Evolutionary conservation across 2,797 vertebrate genomes (phyloP).

Genomic region (Natrix natrix): DNA sequence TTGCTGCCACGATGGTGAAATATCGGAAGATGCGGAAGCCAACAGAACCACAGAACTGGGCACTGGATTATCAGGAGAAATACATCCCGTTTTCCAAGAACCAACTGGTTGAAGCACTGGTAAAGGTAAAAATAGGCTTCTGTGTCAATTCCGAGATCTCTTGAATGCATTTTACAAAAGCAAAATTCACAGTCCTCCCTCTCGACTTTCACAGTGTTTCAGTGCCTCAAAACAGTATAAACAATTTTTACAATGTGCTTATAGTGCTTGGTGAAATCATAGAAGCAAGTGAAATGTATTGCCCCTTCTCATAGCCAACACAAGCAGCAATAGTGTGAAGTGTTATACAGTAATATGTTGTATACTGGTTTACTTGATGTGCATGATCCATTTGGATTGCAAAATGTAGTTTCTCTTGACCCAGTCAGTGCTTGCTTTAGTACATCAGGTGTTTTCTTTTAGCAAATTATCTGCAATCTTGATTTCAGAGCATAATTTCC

Average conservation of each 20-base stretch:
- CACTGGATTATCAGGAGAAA: conserved; percentile 65
- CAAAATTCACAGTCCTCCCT: neutral
- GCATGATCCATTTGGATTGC: neutral
- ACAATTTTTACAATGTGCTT: neutral
- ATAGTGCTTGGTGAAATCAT: neutral
- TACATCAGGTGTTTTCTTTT: neutral
- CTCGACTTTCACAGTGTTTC: neutral
- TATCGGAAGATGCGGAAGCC: conserved; percentile 71
- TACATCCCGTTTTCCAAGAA: conserved; percentile 69
- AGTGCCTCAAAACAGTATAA: neutral
- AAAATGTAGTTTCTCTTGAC: neutral
- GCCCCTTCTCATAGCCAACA: neutral
- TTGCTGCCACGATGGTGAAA: conserved; percentile 63
- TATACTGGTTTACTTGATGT: neutral
- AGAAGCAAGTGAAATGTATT: neutral
- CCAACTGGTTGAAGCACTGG: conserved; percentile 64
- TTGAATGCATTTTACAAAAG: neutral
- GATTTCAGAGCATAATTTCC: neutral
- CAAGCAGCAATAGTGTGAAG: neutral
- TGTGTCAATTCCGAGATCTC: neutral
- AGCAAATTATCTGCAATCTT: neutral
- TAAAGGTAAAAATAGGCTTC: conserved; percentile 58
- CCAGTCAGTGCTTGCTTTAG: neutral
- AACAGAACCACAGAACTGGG: conserved; percentile 66
- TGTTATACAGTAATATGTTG: no score